A percentile compares a stretch with the other conserved stretches of the same genome.
Evolutionary conservation across 2,888 invertebrate genomes (phyloP).

Genomic region (Boloria selene): DNA sequence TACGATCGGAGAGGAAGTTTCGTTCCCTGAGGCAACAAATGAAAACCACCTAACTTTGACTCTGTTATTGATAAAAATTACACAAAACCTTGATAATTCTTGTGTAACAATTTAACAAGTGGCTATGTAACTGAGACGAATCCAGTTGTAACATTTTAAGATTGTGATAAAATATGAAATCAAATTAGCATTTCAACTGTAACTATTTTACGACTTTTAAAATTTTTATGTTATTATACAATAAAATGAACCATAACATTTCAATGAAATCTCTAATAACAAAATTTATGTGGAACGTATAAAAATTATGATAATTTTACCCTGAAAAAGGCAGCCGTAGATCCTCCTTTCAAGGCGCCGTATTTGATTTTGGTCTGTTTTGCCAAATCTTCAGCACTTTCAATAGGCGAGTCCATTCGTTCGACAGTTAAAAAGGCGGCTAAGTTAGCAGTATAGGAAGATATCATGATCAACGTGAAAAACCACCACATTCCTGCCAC

Average conservation of each 20-base stretch:
- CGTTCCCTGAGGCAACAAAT: too few species aligned
- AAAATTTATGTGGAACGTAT: neutral
- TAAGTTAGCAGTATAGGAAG: conserved; percentile 97
- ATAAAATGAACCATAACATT: neutral
- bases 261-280: neutral
- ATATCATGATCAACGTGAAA: conserved; percentile 97
- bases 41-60: too few species aligned
- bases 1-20: too few species aligned
- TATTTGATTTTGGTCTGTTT: conserved; percentile 99
- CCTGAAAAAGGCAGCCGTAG: conserved; percentile 96
- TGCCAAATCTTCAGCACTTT: conserved; percentile 96
- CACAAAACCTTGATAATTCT: too few species aligned
- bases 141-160: too few species aligned
- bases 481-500: conserved; percentile 98
- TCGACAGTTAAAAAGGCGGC: conserved; percentile 97
- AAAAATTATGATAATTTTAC: conserved; percentile 74
- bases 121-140: too few species aligned
- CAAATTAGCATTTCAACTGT: neutral
- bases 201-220: neutral
- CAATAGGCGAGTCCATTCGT: conserved; percentile 96
- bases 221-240: neutral
- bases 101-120: too few species aligned
- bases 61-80: too few species aligned
- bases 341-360: conserved; percentile 95
- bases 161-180: too few species aligned